Evolutionary conservation across 2,888 invertebrate species (phyloP).

Genomic region (Escarpia spicata): DNA sequence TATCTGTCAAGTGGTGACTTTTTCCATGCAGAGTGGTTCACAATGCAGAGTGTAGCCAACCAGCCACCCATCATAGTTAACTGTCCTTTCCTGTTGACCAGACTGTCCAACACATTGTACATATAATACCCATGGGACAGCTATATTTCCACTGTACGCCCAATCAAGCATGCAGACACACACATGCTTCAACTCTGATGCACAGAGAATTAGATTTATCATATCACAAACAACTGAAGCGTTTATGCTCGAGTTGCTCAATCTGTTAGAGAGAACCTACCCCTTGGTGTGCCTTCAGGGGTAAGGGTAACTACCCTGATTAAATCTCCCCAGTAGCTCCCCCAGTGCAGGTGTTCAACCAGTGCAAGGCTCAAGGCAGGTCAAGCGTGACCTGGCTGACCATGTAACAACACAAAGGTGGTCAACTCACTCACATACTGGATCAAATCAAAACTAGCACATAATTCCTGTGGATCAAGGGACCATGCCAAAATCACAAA

Average conservation of each 20-base stretch:
- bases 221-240: not conserved
- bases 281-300: not conserved
- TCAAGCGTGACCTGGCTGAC: not conserved
- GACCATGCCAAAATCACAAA: not conserved
- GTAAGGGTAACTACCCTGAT: slow-evolving; percentile 9
- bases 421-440: not conserved
- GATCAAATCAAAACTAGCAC: not conserved
- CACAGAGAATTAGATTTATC: not conserved
- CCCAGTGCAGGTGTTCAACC: not conserved
- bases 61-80: not conserved
- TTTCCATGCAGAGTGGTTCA: too few relatives aligned
- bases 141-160: not conserved
- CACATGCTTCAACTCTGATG: not conserved
- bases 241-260: not conserved
- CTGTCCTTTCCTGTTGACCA: not conserved
- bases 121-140: not conserved
- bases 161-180: not conserved
- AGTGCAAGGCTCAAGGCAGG: not conserved
- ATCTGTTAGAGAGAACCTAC: not conserved
- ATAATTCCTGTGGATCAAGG: not conserved
- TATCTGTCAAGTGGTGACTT: too few relatives aligned
- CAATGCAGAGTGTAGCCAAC: too few relatives aligned
- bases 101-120: not conserved
- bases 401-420: not conserved
- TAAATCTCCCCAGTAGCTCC: not conserved